Conservation (phyloP, 1,140 invertebrate genomes). For the Dolichoris vasculosae region DNA sequence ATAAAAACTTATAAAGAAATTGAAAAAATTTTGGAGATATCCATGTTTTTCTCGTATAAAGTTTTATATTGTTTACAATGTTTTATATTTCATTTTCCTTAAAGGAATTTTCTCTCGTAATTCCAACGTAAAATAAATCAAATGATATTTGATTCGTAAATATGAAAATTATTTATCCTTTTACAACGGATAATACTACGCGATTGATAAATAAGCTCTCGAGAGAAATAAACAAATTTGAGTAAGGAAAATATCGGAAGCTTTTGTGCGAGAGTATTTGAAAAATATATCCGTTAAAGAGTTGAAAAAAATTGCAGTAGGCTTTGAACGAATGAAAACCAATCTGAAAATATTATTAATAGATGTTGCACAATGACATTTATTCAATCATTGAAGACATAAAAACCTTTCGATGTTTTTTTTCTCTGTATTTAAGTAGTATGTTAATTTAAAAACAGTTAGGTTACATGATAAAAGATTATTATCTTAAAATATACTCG, state of each 20-base stretch:
- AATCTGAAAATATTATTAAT: not conserved
- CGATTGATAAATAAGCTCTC: not conserved
- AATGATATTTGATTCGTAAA: not conserved
- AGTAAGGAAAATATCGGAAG: too few relatives aligned
- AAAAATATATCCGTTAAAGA: not conserved
- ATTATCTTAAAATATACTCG: slow-evolving; percentile 11
- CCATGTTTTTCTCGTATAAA: not conserved
- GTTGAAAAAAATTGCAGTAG: not conserved
- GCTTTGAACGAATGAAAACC: not conserved
- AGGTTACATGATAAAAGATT: slow-evolving; percentile 23
- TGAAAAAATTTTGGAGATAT: slow-evolving; percentile 38
- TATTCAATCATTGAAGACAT: not conserved
- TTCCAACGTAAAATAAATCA: not conserved
- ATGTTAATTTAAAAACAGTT: slow-evolving; percentile 25
- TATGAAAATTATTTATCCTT: not conserved
- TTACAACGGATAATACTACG: not conserved
- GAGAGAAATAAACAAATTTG: too few relatives aligned
- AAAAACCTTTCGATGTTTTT: not conserved
- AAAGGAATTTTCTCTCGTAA: not conserved
- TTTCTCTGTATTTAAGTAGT: not conserved
- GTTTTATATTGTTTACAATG: not conserved
- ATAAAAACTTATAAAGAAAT: slow-evolving; percentile 49
- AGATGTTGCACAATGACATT: not conserved
- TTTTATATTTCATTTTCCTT: not conserved
- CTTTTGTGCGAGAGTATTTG: not conserved